Conservation (phyloP, 2,113 vertebrate genomes). For the Martes martes region DNA sequence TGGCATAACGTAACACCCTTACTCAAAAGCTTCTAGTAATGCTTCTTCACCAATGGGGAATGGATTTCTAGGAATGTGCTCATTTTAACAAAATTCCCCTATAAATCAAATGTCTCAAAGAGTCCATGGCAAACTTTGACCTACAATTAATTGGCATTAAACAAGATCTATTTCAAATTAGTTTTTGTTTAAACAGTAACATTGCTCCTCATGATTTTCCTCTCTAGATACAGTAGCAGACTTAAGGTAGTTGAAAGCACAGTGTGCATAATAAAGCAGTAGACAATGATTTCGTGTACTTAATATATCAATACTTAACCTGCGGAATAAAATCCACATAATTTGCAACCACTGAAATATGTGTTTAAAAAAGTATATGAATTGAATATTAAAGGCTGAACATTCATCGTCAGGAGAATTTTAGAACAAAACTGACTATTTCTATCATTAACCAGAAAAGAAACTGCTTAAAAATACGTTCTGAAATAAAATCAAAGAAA, state of each 20-base stretch:
- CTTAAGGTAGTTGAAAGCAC: neutral
- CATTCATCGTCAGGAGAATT: neutral
- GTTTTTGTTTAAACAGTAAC: conserved; percentile 7
- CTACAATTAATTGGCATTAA: conserved; percentile 3
- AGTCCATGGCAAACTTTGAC: neutral
- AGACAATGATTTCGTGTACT: neutral
- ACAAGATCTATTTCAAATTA: conserved; percentile 42
- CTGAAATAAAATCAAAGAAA: conserved; percentile 39
- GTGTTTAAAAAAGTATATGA: neutral
- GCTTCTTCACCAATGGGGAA: neutral
- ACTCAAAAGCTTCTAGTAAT: neutral
- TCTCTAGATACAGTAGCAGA: neutral
- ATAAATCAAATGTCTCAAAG: neutral
- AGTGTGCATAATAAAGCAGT: neutral
- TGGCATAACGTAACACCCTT: conserved; percentile 18
- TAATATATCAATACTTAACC: neutral
- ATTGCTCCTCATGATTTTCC: conserved; percentile 25
- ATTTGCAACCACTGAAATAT: conserved; percentile 13
- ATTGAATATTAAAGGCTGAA: neutral
- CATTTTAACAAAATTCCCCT: conserved; percentile 52
- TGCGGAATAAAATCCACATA: conserved; percentile 13
- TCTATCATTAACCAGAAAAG: conserved; percentile 1
- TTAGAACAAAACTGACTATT: conserved; percentile 21
- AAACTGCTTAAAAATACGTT: conserved; percentile 28
- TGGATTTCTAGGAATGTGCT: conserved; percentile 24